Conservation (phyloP, 2,888 invertebrate genomes). For the Andrena bicolor region DNA sequence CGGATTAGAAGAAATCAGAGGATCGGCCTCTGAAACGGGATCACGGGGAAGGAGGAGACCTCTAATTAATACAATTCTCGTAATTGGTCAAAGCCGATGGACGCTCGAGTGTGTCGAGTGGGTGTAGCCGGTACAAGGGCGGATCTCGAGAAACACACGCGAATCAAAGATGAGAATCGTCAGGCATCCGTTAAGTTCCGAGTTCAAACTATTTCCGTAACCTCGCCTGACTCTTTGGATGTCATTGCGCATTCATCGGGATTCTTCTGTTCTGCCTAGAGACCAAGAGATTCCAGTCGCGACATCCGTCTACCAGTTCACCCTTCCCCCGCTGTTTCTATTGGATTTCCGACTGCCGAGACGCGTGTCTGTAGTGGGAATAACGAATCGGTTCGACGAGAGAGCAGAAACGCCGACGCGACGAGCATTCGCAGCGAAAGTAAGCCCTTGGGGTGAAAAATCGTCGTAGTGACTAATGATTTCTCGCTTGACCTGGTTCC, state of each 20-base stretch:
- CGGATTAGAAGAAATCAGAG: slow-evolving; percentile 19
- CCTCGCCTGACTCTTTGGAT: background rate
- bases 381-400: slow-evolving; percentile 38
- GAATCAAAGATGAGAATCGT: background rate
- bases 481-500: slow-evolving; percentile 65
- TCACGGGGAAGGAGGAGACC: slow-evolving; percentile 1
- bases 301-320: background rate
- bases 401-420: slow-evolving; percentile 5
- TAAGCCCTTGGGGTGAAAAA: slow-evolving; percentile 45
- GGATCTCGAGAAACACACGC: background rate
- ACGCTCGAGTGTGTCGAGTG: slow-evolving; percentile 14
- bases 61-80: slow-evolving; percentile 62
- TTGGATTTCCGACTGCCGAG: slow-evolving; percentile 16
- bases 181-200: background rate
- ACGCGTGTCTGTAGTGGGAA: slow-evolving; percentile 15
- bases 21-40: slow-evolving; percentile 2
- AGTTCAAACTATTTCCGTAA: background rate
- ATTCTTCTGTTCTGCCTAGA: background rate
- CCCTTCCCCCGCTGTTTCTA: background rate
- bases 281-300: background rate
- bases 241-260: background rate
- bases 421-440: slow-evolving; percentile 40
- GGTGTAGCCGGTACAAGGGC: background rate
- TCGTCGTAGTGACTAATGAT: slow-evolving; percentile 66
- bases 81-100: slow-evolving; percentile 51